Base-by-base conservation (phyloP, 2,113 vertebrate genomes). In the Nyctereutes procyonoides region DNA sequence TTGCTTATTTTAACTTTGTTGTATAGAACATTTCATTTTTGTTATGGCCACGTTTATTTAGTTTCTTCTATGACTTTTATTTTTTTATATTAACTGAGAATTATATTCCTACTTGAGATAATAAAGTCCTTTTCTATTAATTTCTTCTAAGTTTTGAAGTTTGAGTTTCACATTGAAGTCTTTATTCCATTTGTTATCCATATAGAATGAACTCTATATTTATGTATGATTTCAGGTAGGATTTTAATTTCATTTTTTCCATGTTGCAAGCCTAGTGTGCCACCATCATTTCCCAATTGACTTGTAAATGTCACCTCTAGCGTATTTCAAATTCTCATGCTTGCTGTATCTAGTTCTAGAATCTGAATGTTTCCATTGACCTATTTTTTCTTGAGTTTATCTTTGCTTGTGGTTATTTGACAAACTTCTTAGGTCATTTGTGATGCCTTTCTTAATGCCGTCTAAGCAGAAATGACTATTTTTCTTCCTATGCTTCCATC, bases 51-150 rank as follows among this genome's bases (percentile, higher is more conserved):
- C n/a, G 15, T 53, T 51, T 51, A 53, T 51, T 35, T 62, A 8
- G 93, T 58, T 85, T 73, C 76, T 88, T 30, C 15, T 67, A 38
- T 82, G 38, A 60, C 35, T 58, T 90, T 63, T 90, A 15, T 26
- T 84, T 84, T 82, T 96, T 81, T 53, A 60, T 88, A 63, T 53
- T n/a, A 38, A 58, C 51, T 83, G 13, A 97, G 17, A 90, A 79
- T 7, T 88, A 30, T 24, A 80, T 74, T 88, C 38, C 48, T 56
- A 77, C 0, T 13, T 96, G 65, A 71, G 19, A 77, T 81, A 58
- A 71, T 56, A 56, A 65, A 79, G 8, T 24, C 48, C 35, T 77
- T 89, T 48, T 55, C 22, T 73, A 62, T 48, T 90, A 51, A 74
- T 93, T 85, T 93, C 51, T 88, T 91, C 63, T 81, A 43, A 62